Evolutionary conservation across 2,888 invertebrate species (phyloP), one percentile per base, ranked within the genome.

Genomic region (Polydrusus cervinus): DNA sequence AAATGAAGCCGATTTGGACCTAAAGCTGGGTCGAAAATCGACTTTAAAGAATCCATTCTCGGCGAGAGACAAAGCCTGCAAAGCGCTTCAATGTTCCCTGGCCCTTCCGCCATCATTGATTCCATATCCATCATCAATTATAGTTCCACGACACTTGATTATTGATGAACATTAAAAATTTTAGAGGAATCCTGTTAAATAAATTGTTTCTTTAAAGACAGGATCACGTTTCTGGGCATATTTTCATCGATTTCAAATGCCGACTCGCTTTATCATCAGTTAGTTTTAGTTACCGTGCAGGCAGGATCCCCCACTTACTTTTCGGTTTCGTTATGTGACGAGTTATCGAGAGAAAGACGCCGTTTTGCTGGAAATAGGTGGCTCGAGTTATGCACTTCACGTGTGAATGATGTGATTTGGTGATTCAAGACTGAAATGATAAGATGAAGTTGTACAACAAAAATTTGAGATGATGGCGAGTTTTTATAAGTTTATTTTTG

Each of bases 1-100:
- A 89, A 89, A 78, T 89, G 90, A 82, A 93, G 88, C 84, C 89
- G 87, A 51, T 79, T 79, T 74, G 83, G 81, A 72, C 80, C 81
- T 66, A 80, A 71, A n/a, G 78, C 74, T 64, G 81, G 83, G 79
- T 84, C 85, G 79, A 85, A 86, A 81, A 87, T 82, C 71, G 85
- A 84, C 79, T 83, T 84, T 79, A 86, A 81, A 77, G 81, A 76
- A 71, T 84, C 85, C 75, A 79, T 80, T 62, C 87, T 84, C 55
- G 87, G 84, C 69, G 82, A 82, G 79, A 87, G 83, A 80, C 87
- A 87, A 77, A 87, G 82, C 78, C 87, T 85, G 79, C 87, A 87
- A 79, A 86, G 85, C 74, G 84, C 82, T 76, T 81, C 84, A 79
- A 83, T 83, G 81, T 84, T 83, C 74, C 80, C 81, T 71, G 80